Evolutionary conservation across 2,888 invertebrate species (phyloP), one percentile per base, ranked within the genome.

Genomic region (Mythimna albipuncta): DNA sequence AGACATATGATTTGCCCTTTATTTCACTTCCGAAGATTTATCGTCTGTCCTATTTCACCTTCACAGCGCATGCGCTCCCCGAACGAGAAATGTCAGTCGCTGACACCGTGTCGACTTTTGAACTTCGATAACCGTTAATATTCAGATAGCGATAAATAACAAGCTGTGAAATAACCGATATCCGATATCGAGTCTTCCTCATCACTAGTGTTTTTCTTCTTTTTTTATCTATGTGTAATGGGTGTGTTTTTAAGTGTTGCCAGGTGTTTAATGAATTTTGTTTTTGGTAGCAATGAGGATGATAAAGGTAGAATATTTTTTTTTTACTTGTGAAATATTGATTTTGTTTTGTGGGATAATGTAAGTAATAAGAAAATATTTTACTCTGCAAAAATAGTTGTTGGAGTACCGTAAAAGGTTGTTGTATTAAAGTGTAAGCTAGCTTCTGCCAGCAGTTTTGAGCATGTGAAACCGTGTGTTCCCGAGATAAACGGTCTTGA

Each of bases 31-130:
- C 82, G 82, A 76, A 73, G 66, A 55, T 84, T 74, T 85, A 89
- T 89, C 89, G 69, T 72, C 69, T 75, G 94, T 93, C 93, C 93
- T 89, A 84, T 85, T 85, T 93, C 91, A 93, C 94, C 94, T 94
- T 92, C 92, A 91, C 64, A 78, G 70, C 80, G 81, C 80, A 84
- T 85, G 84, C 86, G 85, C 77, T 79, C 32, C 66, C 68, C 65
- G 83, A 82, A 82, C 84, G 75, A 81, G 77, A 86, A 83, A 75
- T 79, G 79, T 74, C 80, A 75, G 75, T 75, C 77, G 77, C 78
- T 87, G 88, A 86, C 89, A 86, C 75, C 82, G 78, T 73, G 69
- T 80, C 84, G 89, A 90, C 90, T 83, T 85, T 85, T 88, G 88
- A 92, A 87, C 88, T 67, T 32, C 63, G 91, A 91, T 91, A 90